These are phyloP conservation scores for Zalophus californianus DNA, from an alignment of 2,797 vertebrate species.

Conservation along the genomic window DNA sequence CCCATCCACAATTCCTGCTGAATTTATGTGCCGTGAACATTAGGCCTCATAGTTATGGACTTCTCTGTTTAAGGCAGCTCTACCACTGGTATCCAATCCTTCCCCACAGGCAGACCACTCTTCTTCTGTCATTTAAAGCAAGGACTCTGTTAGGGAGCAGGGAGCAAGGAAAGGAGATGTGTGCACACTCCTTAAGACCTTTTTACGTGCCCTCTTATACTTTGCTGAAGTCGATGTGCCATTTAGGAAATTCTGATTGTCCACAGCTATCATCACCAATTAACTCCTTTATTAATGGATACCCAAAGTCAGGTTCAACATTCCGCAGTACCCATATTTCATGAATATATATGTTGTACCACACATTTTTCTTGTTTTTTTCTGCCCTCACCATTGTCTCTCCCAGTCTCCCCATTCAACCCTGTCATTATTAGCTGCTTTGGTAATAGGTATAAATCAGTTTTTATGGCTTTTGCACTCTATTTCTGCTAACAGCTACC, in stretches of 20 bases:
- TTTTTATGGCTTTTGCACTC: slow-evolving; percentile 82
- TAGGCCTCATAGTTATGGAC: not conserved
- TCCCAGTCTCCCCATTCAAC: slow-evolving; percentile 47
- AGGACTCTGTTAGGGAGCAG: slow-evolving; percentile 43
- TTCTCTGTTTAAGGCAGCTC: slow-evolving; percentile 52
- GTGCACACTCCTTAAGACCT: slow-evolving; percentile 55
- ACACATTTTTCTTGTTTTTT: slow-evolving; percentile 81
- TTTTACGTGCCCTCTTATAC: slow-evolving; percentile 71
- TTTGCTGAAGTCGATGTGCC: slow-evolving; percentile 72
- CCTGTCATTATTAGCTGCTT: slow-evolving; percentile 80
- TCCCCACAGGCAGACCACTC: slow-evolving; percentile 51
- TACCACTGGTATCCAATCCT: not conserved
- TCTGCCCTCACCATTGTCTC: not conserved
- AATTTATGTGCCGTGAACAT: not conserved
- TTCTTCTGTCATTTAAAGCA: slow-evolving; percentile 75
- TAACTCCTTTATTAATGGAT: slow-evolving; percentile 81
- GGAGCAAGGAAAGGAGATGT: slow-evolving; percentile 51
- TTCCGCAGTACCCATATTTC: slow-evolving; percentile 79
- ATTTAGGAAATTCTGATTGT: slow-evolving; percentile 78
- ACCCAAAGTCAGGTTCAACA: slow-evolving; percentile 76
- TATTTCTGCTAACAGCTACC: slow-evolving; percentile 85
- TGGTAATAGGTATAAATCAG: slow-evolving; percentile 84
- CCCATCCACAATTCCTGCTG: not conserved
- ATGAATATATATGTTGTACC: slow-evolving; percentile 35
- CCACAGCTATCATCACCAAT: slow-evolving; percentile 82